Base-by-base conservation (phyloP, 2,888 invertebrate species). In the Thecocarcelia acutangulata region DNA sequence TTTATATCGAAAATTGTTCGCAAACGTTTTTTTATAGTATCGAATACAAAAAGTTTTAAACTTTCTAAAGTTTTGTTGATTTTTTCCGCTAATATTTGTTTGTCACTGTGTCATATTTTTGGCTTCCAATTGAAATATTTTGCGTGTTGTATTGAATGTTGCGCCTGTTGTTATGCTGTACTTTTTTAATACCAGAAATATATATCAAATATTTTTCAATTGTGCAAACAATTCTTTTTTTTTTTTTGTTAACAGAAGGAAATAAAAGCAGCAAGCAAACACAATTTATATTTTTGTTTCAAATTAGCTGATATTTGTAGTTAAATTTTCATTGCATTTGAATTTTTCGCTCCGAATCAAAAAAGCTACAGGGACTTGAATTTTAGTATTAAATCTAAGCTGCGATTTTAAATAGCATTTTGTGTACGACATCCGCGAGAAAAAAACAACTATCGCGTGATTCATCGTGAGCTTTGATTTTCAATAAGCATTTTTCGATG, bases 241-340 rank as follows among this genome's bases (percentile, higher is more conserved):
- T 56, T 28, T 28, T 28, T 28, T 19, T 44, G n/a, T n/a, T n/a
- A n/a, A n/a, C n/a, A n/a, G 28, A 2, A 33, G 33, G 28, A 9
- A 15, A 8, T 54, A 46, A 15, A 46, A 37, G 24, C 37, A n/a
- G n/a, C n/a, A n/a, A n/a, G 6, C 33, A 63, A 73, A 64, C 63
- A 8, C 19, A 19, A 15, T 50, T 17, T 2, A n/a, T 40, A 28
- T 72, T 72, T 61, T 72, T 52, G 21, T 58, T 73, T 73, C 3
- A 48, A 15, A 72, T 42, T 76, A 76, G 72, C 76, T 76, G 76
- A 73, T 81, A 81, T 61, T 61, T 59, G 59, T 42, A 56, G 48
- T 50, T 56, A 63, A 48, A 66, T 33, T 80, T 80, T 70, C 75
- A 80, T 76, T 28, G 66, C 80, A 54, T 76, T 72, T 68, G 6